Evolutionary conservation across 2,888 invertebrate species (phyloP), one percentile per base, ranked within the genome.

Genomic region (Meandrusa payeni): DNA sequence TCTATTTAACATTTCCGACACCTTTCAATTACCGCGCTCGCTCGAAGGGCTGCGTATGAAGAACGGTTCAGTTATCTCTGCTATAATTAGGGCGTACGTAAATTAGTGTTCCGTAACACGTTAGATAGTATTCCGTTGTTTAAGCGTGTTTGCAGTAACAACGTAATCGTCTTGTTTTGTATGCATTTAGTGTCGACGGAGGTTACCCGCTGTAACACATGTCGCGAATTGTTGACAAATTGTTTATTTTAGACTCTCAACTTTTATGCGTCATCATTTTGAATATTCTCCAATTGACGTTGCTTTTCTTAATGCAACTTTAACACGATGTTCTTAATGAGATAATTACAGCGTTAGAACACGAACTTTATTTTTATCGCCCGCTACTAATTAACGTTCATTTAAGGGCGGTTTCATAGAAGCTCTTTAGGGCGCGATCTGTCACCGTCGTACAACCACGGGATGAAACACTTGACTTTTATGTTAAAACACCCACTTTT

Each of bases 181-280:
- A 52, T 54, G 51, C 37, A 20, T 10, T 12, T 27, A n/a, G 57
- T 61, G 55, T 48, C 56, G 48, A 57, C 63, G 57, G 62, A 65
- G 57, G 66, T 67, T 70, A 69, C 72, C 69, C 68, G 67, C 63
- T 63, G 59, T 55, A 57, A 59, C 62, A 59, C 57, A 52, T 55
- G 55, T 61, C 62, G 64, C 65, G 78, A 81, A 83, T 83, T 82
- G 81, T 73, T 66, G 58, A 66, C 75, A 65, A 73, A 76, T 77
- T 81, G 73, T 79, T 73, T 76, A 76, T 81, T 76, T 72, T 31
- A 68, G 72, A 58, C 70, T 67, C 72, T 64, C 73, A 72, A 75
- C 76, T 76, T 75, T 67, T 57, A 69, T 80, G 80, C 78, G 58
- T 81, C 75, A 76, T 64, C 60, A 61, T 55, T 61, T 57, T 54